A percentile compares a stretch with the other conserved stretches of the same genome.
phyloP scores from a whole-genome alignment of 2,888 invertebrate species.

The Gonocerus acuteangulatus region DNA sequence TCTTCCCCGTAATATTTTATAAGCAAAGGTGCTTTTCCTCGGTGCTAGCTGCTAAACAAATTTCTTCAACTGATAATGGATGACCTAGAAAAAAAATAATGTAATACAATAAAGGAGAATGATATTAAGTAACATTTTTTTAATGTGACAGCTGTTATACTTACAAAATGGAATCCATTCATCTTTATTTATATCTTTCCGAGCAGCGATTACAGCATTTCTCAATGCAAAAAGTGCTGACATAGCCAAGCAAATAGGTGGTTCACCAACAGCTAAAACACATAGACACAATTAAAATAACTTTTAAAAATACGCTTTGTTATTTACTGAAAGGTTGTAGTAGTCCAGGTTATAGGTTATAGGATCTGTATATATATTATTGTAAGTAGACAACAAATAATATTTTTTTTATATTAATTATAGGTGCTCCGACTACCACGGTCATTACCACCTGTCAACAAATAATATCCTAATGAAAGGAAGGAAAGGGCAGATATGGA shows the following conservation, averaged over 20 bases:
- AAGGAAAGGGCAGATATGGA: no score
- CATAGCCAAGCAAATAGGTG: conserved; percentile 45
- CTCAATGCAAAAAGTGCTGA: conserved; percentile 30
- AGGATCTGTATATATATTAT: no score
- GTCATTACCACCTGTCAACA: no score
- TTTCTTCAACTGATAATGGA: conserved; percentile 15
- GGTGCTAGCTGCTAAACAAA: conserved; percentile 10
- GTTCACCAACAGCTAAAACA: conserved; percentile 50
- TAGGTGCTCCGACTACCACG: no score
- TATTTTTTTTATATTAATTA: no score
- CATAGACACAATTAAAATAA: background rate
- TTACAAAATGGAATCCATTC: conserved; percentile 46
- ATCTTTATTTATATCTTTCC: conserved; percentile 55
- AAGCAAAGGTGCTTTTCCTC: conserved; percentile 4
- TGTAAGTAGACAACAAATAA: no score
- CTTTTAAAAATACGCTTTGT: no score
- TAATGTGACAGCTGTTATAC: no score
- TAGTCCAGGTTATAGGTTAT: no score
- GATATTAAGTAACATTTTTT: background rate
- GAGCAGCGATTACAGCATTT: conserved; percentile 51
- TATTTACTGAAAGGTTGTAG: no score
- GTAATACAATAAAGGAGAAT: background rate
- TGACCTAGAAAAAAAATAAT: background rate
- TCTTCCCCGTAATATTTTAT: no score
- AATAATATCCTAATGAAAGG: no score